These are phyloP conservation scores for Microcebus lehilahytsara DNA, from an alignment of 2,113 vertebrate species.

Conservation along the genomic window DNA sequence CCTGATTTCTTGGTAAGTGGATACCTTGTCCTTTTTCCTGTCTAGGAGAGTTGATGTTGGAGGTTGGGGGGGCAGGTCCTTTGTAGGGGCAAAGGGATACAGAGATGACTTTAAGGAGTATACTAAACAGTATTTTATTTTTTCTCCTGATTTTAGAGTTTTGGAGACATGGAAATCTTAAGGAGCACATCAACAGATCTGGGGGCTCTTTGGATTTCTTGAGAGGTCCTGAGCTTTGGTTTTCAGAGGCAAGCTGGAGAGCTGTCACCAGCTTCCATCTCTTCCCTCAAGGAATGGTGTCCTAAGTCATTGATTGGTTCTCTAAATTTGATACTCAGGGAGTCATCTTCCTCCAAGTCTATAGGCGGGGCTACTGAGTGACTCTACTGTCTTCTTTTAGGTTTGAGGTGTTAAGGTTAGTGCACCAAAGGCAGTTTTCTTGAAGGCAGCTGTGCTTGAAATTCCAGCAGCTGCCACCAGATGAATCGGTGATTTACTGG, in stretches of 20 bases:
- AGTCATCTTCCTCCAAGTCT: background rate
- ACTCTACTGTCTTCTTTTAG: background rate
- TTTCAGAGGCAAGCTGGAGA: background rate
- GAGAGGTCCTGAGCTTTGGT: background rate
- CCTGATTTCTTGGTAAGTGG: slow-evolving; percentile 52
- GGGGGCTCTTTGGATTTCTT: background rate
- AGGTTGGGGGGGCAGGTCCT: background rate
- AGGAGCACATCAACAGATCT: background rate
- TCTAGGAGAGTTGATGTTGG: slow-evolving; percentile 3
- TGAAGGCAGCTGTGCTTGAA: background rate
- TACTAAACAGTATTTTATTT: background rate
- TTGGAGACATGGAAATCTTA: background rate
- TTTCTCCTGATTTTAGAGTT: background rate
- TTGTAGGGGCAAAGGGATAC: background rate
- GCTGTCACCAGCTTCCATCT: background rate
- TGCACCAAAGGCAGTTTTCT: background rate
- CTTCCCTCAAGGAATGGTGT: background rate
- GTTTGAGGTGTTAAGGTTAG: background rate
- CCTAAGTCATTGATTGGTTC: background rate
- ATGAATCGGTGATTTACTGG: background rate
- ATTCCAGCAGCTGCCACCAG: background rate
- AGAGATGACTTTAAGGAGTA: background rate
- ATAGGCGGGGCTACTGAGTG: background rate
- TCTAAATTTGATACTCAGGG: background rate
- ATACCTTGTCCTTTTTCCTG: slow-evolving; percentile 49